Evolutionary conservation across 2,113 vertebrate genomes (phyloP).

Genomic region (Centropus unirufus): DNA sequence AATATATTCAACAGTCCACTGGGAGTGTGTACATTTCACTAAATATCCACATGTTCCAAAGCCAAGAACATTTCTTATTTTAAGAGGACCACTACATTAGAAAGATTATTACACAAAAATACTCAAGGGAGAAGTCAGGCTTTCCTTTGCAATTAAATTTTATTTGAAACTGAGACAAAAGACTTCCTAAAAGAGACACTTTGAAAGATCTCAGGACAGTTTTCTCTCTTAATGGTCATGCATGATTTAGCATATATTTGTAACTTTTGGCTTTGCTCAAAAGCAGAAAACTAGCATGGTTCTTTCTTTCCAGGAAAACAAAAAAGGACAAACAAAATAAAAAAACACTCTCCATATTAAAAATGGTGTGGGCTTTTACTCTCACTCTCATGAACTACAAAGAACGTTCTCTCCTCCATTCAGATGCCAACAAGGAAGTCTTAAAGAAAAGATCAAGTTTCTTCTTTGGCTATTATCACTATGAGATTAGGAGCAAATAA

Average conservation of each 20-base stretch:
- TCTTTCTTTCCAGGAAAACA: not conserved
- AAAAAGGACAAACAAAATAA: not conserved
- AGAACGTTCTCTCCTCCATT: not conserved
- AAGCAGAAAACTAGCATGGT: not conserved
- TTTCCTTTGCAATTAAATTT: constrained; percentile 67
- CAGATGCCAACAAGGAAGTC: not conserved
- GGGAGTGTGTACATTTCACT: constrained; percentile 9
- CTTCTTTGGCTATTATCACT: not conserved
- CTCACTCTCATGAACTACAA: not conserved
- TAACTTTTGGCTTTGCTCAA: not conserved
- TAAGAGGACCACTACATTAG: constrained; percentile 12
- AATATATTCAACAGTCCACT: constrained; percentile 18
- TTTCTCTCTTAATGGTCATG: not conserved
- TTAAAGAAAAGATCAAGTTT: not conserved
- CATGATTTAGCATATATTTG: not conserved
- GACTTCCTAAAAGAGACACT: not conserved
- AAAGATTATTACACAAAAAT: constrained; percentile 50
- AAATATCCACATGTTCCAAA: constrained; percentile 20
- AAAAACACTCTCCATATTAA: not conserved
- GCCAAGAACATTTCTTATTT: constrained; percentile 11
- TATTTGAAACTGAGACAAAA: constrained; percentile 56
- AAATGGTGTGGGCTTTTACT: not conserved
- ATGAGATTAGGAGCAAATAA: not conserved
- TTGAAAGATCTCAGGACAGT: constrained; percentile 1
- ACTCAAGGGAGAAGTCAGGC: constrained; percentile 10